Percentiles rank a stretch among this genome's conserved stretches.
Evolutionary conservation across 2,888 invertebrate species (phyloP).

Genomic region (Falcaria lacertinaria): DNA sequence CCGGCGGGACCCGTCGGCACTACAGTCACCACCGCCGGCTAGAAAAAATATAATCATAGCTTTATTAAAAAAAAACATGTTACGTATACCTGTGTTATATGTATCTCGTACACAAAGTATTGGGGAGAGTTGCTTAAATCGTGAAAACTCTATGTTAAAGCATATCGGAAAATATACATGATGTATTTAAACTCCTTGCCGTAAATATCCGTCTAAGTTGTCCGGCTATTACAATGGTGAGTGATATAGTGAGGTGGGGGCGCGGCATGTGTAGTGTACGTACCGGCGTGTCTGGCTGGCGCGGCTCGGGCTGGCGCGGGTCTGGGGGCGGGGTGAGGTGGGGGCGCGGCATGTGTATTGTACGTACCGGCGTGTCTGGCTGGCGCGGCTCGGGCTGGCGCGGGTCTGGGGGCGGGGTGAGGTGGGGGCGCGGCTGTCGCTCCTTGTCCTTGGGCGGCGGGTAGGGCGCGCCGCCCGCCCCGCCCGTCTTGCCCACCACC

Average conservation of each 20-base stretch:
- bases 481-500: constrained; percentile 58
- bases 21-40: too few relatives aligned
- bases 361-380: not conserved
- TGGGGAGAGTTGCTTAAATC: too few relatives aligned
- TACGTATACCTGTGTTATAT: too few relatives aligned
- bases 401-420: constrained; percentile 38
- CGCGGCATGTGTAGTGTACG: not conserved
- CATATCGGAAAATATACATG: too few relatives aligned
- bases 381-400: constrained; percentile 10
- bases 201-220: too few relatives aligned
- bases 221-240: too few relatives aligned
- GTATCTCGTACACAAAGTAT: too few relatives aligned
- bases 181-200: too few relatives aligned
- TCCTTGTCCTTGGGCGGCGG: constrained; percentile 40
- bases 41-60: not conserved
- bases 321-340: constrained; percentile 35
- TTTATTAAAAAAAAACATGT: too few relatives aligned
- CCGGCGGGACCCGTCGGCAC: too few relatives aligned
- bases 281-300: not conserved
- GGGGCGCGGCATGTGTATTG: not conserved
- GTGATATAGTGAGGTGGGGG: too few relatives aligned
- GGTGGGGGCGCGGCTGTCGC: constrained; percentile 39
- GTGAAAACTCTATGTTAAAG: too few relatives aligned
- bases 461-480: constrained; percentile 13
- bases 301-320: constrained; percentile 11